Base-by-base conservation (phyloP, 37 sponge, comb jelly and placozoan species). In the Halisarca cf. caerulea region DNA sequence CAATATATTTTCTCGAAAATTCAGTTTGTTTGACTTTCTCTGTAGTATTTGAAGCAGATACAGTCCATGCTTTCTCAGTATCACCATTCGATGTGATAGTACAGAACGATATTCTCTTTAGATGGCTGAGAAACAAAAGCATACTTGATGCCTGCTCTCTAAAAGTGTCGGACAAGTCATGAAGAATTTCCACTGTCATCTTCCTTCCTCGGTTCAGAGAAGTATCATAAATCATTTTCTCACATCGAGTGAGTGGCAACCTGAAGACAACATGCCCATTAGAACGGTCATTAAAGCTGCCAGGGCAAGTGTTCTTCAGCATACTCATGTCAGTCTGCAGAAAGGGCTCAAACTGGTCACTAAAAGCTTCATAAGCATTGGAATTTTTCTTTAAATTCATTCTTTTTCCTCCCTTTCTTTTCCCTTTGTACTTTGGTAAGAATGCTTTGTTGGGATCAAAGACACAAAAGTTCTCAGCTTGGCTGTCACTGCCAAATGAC, bases 361-460 rank as follows among this genome's bases (percentile, higher is more conserved):
- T n/a, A 59, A 93, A 89, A 15, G 53, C 47, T 9, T 87, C 55
- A 40, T n/a, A 6, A 9, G 77, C 43, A 15, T 74, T 38, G n/a
- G 38, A 20, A 5, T 40, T 15, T 74, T 74, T 74, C 9, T 74
- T n/a, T 15, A 34, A 30, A 21, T 88, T 83, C 62, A 68, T 88
- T 38, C 79, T 77, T 60, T 83, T 61, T n/a, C n/a, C n/a, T 34
- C 89, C 89, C 23, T 28, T 25, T 59, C 44, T 40, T 45, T 23
- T 20, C 8, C 59, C 82, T 30, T 20, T 6, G 4, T 62, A 83
- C 35, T 57, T 60, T 35, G 88, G 86, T 5, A 82, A 84, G 82
- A 80, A 95, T 0, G 21, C n/a, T 24, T 78, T 71, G 59, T 89
- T 92, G 61, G 95, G 95, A 70, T 95, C 95, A 66, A 95, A 54